Evolutionary conservation across 2,888 invertebrate species (phyloP).

Genomic region (Eilema depressum): DNA sequence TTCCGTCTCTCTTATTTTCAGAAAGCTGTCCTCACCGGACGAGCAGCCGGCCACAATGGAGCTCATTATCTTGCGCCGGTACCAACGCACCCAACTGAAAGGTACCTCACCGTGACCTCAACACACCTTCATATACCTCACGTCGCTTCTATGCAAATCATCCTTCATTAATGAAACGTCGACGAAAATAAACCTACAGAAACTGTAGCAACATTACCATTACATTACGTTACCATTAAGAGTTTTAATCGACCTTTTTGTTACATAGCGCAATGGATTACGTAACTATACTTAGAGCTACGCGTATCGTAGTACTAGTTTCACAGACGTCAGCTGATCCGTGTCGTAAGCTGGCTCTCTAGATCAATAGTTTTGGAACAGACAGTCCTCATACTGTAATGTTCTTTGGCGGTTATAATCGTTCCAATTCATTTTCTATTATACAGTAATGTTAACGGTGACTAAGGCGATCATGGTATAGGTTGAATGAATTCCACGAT

Average conservation of each 20-base stretch:
- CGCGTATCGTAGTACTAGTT: conserved; percentile 37
- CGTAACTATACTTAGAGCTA: conserved; percentile 37
- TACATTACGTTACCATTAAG: conserved; percentile 42
- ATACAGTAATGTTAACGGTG: no score
- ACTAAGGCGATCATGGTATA: no score
- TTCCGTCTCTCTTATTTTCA: conserved; percentile 61
- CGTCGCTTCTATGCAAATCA: conserved; percentile 47
- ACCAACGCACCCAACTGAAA: conserved; percentile 65
- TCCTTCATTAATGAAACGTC: conserved; percentile 43
- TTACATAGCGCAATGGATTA: conserved; percentile 46
- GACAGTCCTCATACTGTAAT: conserved; percentile 34
- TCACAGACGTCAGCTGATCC: conserved; percentile 50
- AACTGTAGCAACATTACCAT: conserved; percentile 29
- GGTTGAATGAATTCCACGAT: no score
- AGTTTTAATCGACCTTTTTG: conserved; percentile 26
- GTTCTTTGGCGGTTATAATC: conserved; percentile 17
- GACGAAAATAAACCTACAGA: conserved; percentile 40
- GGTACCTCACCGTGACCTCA: conserved; percentile 59
- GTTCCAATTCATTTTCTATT: conserved; percentile 10
- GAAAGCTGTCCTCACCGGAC: conserved; percentile 68
- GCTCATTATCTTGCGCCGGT: conserved; percentile 60
- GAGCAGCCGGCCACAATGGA: conserved; percentile 67
- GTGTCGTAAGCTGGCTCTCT: conserved; percentile 42
- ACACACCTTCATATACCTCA: conserved; percentile 42
- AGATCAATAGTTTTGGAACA: conserved; percentile 52